Evolutionary conservation across 2,113 vertebrate species (phyloP), one percentile per base, ranked within the genome.

Genomic region (Lycaon pictus): DNA sequence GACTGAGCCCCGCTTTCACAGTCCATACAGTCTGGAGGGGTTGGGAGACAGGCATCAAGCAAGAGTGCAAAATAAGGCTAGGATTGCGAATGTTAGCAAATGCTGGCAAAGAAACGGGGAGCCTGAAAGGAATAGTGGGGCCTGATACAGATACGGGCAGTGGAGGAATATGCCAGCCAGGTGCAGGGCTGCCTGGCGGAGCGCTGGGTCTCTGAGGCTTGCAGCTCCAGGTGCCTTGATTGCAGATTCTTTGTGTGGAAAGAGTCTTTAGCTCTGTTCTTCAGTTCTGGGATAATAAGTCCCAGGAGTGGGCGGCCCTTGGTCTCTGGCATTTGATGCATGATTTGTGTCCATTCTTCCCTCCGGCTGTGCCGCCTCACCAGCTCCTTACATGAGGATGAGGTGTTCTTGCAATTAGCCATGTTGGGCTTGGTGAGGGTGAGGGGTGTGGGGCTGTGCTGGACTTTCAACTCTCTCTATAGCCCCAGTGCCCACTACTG

Each of bases 281-380:
- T 93, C 25, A n/a, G 48, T 88, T 90, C 94, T 58, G 58, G 63
- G 65, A 95, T 96, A 93, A 79, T 62, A 86, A 93, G 81, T 86
- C 88, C 85, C 94, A 94, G 85, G 85, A 90, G 94, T 62, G 13
- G 88, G 88, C 1, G 16, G 85, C 77, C 60, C 65, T 93, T 90
- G 84, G 93, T 95, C 65, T 88, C 93, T 94, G 94, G 93, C 88
- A 94, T 86, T 90, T 81, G 88, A 94, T 72, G 65, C 27, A 23
- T 85, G 63, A 79, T 96, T 95, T 88, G 55, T 83, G 90, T 76
- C 80, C 56, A 71, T 48, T 72, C 63, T 88, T 87, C 37, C 35
- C 55, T 35, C 11, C 32, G 84, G 80, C 84, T 82, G 58, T 92
- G 90, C 81, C 81, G 58, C 48, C 81, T 84, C 58, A 65, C 79